phyloP scores from a whole-genome alignment of 2,888 invertebrate species.

The Ethmia dodecea region DNA sequence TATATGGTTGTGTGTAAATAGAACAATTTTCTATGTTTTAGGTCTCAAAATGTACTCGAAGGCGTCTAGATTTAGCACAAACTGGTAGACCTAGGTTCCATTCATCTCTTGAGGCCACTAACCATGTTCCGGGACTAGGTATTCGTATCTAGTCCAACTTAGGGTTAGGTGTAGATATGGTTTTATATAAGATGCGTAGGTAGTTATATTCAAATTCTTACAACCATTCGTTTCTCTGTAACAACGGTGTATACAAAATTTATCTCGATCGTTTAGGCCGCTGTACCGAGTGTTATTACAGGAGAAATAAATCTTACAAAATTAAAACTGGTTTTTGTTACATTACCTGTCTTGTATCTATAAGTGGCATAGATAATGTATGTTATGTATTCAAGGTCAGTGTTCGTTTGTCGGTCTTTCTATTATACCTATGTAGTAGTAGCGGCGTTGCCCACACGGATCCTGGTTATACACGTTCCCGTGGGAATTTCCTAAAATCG shows the following conservation, averaged over 20 bases:
- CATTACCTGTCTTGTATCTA: too few species aligned
- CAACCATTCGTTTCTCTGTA: conserved; percentile 40
- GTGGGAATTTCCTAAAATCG: too few species aligned
- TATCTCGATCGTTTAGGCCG: conserved; percentile 53
- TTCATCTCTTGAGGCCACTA: conserved; percentile 22
- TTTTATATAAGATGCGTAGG: conserved; percentile 69
- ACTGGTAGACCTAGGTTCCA: neutral
- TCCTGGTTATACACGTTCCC: too few species aligned
- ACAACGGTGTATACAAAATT: conserved; percentile 54
- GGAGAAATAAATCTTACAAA: conserved; percentile 50
- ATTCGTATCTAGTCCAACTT: conserved; percentile 40
- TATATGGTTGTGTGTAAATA: too few species aligned
- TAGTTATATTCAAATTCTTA: conserved; percentile 69
- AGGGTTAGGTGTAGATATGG: conserved; percentile 62
- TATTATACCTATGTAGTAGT: too few species aligned
- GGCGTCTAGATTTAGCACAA: neutral
- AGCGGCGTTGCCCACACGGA: too few species aligned
- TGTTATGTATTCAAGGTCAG: too few species aligned
- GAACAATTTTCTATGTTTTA: too few species aligned
- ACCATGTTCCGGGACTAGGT: conserved; percentile 55
- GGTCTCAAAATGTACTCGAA: too few species aligned
- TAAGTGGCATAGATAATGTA: too few species aligned
- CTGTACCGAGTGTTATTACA: conserved; percentile 56
- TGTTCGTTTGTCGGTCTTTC: too few species aligned
- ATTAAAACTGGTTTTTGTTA: conserved; percentile 25